A percentile compares a stretch with the other conserved stretches of the same genome.
phyloP scores from a whole-genome alignment of 1,140 invertebrate species.

The Cotesia glomerata region DNA sequence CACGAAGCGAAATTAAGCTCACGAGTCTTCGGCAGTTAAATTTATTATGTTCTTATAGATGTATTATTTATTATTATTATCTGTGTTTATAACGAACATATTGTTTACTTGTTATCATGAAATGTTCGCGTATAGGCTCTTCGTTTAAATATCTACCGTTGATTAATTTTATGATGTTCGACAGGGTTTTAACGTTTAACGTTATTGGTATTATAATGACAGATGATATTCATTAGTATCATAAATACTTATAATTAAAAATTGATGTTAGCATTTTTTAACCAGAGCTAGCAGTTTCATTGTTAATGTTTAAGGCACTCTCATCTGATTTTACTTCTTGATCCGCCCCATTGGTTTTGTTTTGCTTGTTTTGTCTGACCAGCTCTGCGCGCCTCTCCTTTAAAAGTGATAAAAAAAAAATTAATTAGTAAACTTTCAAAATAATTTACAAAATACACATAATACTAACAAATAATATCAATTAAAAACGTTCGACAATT shows the following conservation, averaged over 20 bases:
- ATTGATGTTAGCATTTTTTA: slow-evolving; percentile 50
- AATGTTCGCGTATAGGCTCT: too few relatives aligned
- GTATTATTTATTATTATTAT: neutral
- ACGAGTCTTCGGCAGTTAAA: slow-evolving; percentile 12
- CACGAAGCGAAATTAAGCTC: slow-evolving; percentile 25
- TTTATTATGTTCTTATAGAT: neutral
- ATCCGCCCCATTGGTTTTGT: slow-evolving; percentile 71
- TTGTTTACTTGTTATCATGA: neutral
- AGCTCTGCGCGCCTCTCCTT: slow-evolving; percentile 84
- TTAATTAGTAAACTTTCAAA: neutral
- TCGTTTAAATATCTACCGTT: neutral
- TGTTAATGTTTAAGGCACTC: slow-evolving; percentile 46
- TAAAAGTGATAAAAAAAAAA: slow-evolving; percentile 50
- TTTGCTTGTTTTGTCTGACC: slow-evolving; percentile 88
- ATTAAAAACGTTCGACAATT: neutral
- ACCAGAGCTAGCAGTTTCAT: slow-evolving; percentile 68
- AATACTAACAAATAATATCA: neutral
- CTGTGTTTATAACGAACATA: neutral
- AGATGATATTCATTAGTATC: neutral
- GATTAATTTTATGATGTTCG: neutral
- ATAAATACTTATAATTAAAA: neutral
- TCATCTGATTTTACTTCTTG: slow-evolving; percentile 46
- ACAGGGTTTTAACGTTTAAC: neutral
- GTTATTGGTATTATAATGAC: neutral
- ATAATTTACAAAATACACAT: neutral